Percentiles rank a stretch among this genome's conserved stretches.
These are phyloP conservation scores for Germaria angustata DNA, from an alignment of 2,888 invertebrate genomes.

Conservation along the genomic window DNA sequence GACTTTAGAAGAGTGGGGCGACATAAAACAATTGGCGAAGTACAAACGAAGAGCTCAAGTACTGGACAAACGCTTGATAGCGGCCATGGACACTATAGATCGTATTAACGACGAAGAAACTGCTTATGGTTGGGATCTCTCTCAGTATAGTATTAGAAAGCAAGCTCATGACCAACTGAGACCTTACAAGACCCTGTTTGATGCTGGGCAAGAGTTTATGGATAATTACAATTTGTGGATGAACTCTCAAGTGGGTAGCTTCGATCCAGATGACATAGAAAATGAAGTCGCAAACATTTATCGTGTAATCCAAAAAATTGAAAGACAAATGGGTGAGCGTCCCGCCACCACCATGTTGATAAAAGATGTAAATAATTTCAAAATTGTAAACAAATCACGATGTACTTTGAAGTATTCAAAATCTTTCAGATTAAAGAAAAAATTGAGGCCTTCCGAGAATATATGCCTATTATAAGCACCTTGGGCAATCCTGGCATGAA, in stretches of 20 bases:
- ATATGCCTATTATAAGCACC: constrained; percentile 94
- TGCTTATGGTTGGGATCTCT: constrained; percentile 92
- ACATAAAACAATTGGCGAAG: constrained; percentile 89
- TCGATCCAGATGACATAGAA: constrained; percentile 94
- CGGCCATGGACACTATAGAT: constrained; percentile 90
- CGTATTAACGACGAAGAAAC: constrained; percentile 95
- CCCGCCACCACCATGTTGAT: constrained; percentile 89
- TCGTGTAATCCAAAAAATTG: constrained; percentile 90
- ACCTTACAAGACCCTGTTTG: constrained; percentile 93
- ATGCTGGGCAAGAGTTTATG: constrained; percentile 92
- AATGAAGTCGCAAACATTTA: constrained; percentile 77
- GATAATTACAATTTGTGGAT: constrained; percentile 92
- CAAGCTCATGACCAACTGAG: constrained; percentile 87
- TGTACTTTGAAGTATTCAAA: neutral
- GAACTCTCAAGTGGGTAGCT: constrained; percentile 88
- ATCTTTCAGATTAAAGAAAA: constrained; percentile 77
- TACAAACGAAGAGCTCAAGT: constrained; percentile 90
- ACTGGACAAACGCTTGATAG: constrained; percentile 84
- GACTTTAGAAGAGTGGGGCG: constrained; percentile 93
- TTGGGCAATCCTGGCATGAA: constrained; percentile 97
- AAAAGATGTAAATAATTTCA: constrained; percentile 78
- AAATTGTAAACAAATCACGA: too few species aligned
- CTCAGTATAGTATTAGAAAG: constrained; percentile 93
- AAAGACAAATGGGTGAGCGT: constrained; percentile 89
- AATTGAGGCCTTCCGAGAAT: constrained; percentile 93